Conservation (phyloP, 2,113 vertebrate genomes). For the Vireo altiloquus region DNA sequence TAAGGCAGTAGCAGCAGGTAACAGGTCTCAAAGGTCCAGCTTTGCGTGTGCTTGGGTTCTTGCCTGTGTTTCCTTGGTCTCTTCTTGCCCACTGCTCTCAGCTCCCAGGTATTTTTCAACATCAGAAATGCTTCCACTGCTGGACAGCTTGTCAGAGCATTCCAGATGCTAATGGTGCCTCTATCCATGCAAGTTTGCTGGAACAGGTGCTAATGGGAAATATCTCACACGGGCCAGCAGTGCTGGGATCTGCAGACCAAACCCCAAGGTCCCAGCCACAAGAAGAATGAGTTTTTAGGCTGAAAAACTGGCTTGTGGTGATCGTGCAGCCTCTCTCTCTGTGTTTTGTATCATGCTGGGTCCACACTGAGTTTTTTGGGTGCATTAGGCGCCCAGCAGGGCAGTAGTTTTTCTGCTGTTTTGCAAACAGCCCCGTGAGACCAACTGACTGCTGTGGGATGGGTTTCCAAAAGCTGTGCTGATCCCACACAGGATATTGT, state of each 20-base stretch:
- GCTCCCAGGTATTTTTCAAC: background rate
- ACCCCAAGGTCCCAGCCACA: background rate
- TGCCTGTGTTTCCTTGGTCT: background rate
- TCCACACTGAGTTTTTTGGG: background rate
- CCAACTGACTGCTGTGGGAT: background rate
- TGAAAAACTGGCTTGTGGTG: background rate
- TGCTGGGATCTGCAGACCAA: background rate
- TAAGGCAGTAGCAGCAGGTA: background rate
- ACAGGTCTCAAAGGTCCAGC: background rate
- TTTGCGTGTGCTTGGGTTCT: rapidly evolving
- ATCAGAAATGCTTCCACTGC: background rate
- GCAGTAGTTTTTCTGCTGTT: background rate
- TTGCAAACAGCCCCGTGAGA: background rate
- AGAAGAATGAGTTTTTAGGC: background rate
- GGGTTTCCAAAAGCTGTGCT: background rate
- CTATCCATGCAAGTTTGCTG: background rate
- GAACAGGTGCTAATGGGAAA: background rate
- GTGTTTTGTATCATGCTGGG: rapidly evolving
- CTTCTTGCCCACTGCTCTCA: background rate
- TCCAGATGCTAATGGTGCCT: background rate
- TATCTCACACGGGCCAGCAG: background rate
- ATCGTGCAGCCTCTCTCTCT: background rate
- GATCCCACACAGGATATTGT: background rate
- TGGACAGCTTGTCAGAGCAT: background rate
- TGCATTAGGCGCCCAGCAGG: background rate